phyloP scores from a whole-genome alignment of 1,140 invertebrate species.

The Eupristina koningsbergeri region DNA sequence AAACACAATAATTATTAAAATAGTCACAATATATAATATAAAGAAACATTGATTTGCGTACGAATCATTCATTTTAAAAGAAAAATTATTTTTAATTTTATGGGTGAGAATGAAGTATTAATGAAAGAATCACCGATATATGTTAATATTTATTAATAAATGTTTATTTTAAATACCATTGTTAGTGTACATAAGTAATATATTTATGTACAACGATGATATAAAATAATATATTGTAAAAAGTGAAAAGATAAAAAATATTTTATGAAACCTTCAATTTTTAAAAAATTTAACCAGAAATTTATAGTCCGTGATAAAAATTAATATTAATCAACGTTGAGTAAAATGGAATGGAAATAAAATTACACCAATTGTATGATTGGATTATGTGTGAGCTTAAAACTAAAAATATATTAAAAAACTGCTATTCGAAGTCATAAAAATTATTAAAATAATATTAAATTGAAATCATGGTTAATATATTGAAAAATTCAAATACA shows the following conservation, averaged over 20 bases:
- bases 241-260: neutral
- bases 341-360: no score
- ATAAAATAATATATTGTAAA: neutral
- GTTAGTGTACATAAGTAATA: neutral
- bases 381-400: no score
- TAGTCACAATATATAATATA: neutral
- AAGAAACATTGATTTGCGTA: neutral
- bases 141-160: constrained; percentile 4
- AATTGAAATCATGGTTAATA: neutral
- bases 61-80: constrained; percentile 3
- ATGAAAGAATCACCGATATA: constrained; percentile 6
- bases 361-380: no score
- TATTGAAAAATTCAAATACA: no score
- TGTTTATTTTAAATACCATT: neutral
- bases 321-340: no score
- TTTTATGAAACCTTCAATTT: neutral
- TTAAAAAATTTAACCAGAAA: neutral
- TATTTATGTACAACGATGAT: constrained; percentile 35
- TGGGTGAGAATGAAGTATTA: neutral
- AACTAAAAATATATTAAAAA: no score
- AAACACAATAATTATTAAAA: constrained; percentile 23
- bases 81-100: neutral
- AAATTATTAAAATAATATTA: neutral
- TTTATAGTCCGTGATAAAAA: neutral
- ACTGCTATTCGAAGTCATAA: no score